phyloP scores from a whole-genome alignment of 2,797 vertebrate species.

The Neosilurus hyrtlii region DNA sequence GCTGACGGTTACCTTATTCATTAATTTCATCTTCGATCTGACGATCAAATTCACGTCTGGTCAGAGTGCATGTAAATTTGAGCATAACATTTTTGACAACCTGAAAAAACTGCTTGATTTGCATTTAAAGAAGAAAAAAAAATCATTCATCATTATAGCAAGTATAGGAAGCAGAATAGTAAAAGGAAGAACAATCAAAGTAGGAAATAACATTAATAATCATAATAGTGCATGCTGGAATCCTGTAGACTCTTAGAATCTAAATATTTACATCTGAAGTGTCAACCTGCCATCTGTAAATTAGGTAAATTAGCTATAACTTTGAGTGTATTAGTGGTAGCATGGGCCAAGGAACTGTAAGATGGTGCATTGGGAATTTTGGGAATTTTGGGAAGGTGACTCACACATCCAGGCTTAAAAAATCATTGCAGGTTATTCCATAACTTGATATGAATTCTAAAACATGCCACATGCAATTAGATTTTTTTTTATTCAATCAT shows the following conservation, averaged over 20 bases:
- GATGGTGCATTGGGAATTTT: background rate
- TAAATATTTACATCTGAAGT: background rate
- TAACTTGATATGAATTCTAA: background rate
- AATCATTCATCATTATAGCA: background rate
- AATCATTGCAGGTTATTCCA: background rate
- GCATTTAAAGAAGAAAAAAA: background rate
- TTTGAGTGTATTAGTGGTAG: background rate
- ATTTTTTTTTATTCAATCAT: no score
- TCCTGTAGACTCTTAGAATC: background rate
- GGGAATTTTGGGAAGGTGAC: background rate
- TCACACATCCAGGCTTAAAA: background rate
- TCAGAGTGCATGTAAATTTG: conserved; percentile 5
- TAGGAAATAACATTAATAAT: background rate
- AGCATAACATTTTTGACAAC: background rate
- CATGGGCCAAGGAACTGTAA: background rate
- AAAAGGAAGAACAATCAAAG: background rate
- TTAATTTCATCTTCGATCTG: conserved; percentile 6
- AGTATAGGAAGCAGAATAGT: conserved; percentile 1
- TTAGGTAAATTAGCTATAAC: background rate
- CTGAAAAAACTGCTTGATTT: background rate
- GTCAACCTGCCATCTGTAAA: background rate
- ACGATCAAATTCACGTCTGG: background rate
- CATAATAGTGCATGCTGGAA: background rate
- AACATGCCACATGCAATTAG: background rate
- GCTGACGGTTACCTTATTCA: background rate